Percentiles rank a stretch among this genome's conserved stretches.
phyloP scores from a whole-genome alignment of 2,888 invertebrate genomes.

The Melinaea marsaeus region DNA sequence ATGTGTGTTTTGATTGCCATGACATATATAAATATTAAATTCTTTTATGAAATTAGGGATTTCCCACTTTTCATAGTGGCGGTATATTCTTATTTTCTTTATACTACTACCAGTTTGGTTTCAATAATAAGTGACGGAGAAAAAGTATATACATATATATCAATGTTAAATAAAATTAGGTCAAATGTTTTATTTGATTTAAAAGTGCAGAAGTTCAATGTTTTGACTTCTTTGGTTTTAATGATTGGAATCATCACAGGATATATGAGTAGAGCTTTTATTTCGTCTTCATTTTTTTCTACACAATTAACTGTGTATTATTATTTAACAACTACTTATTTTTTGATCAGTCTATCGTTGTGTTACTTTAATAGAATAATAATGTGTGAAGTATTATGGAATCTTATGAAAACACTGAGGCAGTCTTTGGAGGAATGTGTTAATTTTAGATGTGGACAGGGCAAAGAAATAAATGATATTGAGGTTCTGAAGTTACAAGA shows the following conservation, averaged over 20 bases:
- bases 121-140: constrained; percentile 13
- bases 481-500: not conserved
- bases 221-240: not conserved
- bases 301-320: not conserved
- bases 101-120: constrained; percentile 2
- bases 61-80: not conserved
- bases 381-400: constrained; percentile 15
- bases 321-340: not conserved
- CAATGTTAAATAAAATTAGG: constrained; percentile 5
- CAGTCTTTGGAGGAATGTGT: constrained; percentile 5
- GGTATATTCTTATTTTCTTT: not conserved
- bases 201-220: constrained; percentile 7
- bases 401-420: constrained; percentile 12
- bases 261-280: not conserved
- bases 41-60: not conserved
- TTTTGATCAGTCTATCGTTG: not conserved
- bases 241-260: constrained; percentile 5
- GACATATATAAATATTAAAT: not conserved
- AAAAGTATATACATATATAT: constrained; percentile 9
- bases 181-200: not conserved
- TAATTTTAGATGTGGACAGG: not conserved
- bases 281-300: not conserved
- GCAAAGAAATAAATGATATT: not conserved
- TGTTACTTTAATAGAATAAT: constrained; percentile 11
- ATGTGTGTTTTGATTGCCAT: constrained; percentile 1